These are phyloP conservation scores for Drosophila pachea DNA, from an alignment of 1,140 invertebrate genomes.

Conservation along the genomic window DNA sequence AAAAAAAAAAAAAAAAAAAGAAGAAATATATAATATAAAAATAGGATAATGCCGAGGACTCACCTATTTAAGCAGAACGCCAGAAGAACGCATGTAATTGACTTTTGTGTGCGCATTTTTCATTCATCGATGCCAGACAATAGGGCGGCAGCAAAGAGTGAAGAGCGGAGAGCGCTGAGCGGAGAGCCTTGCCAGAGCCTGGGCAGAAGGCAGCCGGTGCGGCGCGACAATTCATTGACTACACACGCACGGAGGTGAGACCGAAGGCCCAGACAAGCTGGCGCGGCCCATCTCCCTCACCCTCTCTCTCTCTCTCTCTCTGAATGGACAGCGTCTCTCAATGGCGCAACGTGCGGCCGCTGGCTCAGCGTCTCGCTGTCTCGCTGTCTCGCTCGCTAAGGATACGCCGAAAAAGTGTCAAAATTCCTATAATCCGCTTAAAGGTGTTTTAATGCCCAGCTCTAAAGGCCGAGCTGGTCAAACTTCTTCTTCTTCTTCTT, in stretches of 20 bases:
- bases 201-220: slow-evolving; percentile 20
- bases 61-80: slow-evolving; percentile 28
- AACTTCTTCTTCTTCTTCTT: slow-evolving; percentile 33
- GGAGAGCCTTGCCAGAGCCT: neutral
- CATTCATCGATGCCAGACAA: slow-evolving; percentile 35
- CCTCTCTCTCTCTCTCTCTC: slow-evolving; percentile 50
- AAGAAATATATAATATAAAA: slow-evolving; percentile 15
- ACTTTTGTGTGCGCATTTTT: slow-evolving; percentile 62
- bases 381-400: slow-evolving; percentile 42
- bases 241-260: slow-evolving; percentile 41
- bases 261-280: slow-evolving; percentile 41
- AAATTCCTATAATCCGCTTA: slow-evolving; percentile 76
- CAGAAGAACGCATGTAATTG: slow-evolving; percentile 73
- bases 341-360: slow-evolving; percentile 63
- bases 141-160: slow-evolving; percentile 27
- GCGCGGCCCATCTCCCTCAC: slow-evolving; percentile 38
- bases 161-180: slow-evolving; percentile 2
- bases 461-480: slow-evolving; percentile 26
- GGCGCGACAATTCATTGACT: slow-evolving; percentile 67
- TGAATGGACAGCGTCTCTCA: slow-evolving; percentile 60
- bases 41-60: slow-evolving; percentile 48
- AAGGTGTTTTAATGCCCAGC: slow-evolving; percentile 73
- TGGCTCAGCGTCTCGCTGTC: slow-evolving; percentile 2
- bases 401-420: slow-evolving; percentile 75
- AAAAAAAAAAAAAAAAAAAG: slow-evolving; percentile 29